Evolutionary conservation across 2,888 invertebrate genomes (phyloP), one percentile per base, ranked within the genome.

Genomic region (Drosophila kokeensis): DNA sequence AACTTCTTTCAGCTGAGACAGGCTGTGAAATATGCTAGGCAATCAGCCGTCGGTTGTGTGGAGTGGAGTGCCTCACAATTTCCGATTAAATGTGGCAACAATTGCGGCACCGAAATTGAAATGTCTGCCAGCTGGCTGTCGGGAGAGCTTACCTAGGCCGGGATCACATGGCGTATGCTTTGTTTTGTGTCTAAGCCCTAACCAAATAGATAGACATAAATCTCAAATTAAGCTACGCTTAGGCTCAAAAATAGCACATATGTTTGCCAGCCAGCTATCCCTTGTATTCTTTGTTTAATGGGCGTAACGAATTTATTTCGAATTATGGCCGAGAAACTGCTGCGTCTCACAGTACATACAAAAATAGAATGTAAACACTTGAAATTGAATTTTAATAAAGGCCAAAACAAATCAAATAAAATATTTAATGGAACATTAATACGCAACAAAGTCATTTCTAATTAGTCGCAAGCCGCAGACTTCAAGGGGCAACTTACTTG

Each of bases 361-460:
- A 67, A 80, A 82, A 87, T 89, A 87, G 82, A 82, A 76, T 60
- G 82, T 80, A 87, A 87, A 89, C 78, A 83, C 69, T 77, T 65
- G 74, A 83, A 87, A 87, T 87, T 87, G 87, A 78, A 77, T 90
- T 90, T 90, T 89, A 89, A 87, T 89, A 87, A 89, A 72, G 55
- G 42, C 40, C 66, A 45, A 65, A 72, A 69, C 71, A 78, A 86
- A 75, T 87, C 83, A 83, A 86, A 86, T 83, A 72, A 90, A 90
- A 90, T 86, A 89, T 89, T 87, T 87, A 83, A 89, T 87, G 87
- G 76, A 80, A 83, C 87, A 89, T 89, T 87, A 90, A 79, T 83
- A 67, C 85, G 68, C 71, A 68, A 68, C 60, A 83, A 83, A 87
- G 80, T 71, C 90, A 66, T 78, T 84, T 89, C 84, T 87, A 87